Evolutionary conservation across 1,140 invertebrate genomes (phyloP).

Genomic region (Eulimnadia texana): DNA sequence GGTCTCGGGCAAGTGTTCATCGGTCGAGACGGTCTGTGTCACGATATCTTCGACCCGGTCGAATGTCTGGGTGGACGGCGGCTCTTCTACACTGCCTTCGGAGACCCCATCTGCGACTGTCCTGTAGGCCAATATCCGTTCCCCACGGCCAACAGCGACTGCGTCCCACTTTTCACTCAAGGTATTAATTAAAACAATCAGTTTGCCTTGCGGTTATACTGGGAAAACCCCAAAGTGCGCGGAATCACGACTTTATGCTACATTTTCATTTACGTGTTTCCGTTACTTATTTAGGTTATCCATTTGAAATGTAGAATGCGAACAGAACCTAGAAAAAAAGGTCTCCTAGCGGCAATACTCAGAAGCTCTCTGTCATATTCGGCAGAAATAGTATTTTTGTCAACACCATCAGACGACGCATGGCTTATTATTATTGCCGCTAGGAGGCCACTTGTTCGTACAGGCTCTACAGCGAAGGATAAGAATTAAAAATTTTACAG

Average conservation of each 20-base stretch:
- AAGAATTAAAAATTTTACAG: too few relatives aligned
- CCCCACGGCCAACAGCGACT: slow-evolving; percentile 4
- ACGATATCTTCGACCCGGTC: slow-evolving; percentile 5
- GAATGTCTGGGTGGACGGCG: slow-evolving; percentile 12
- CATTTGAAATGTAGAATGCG: too few relatives aligned
- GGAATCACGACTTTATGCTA: neutral
- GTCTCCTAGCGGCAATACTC: too few relatives aligned
- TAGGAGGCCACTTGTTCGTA: too few relatives aligned
- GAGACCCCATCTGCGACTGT: slow-evolving; percentile 13
- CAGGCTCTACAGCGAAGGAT: too few relatives aligned
- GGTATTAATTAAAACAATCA: neutral
- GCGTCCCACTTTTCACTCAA: slow-evolving; percentile 13
- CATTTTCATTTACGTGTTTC: too few relatives aligned
- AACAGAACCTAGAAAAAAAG: too few relatives aligned
- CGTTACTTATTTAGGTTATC: too few relatives aligned
- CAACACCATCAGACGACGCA: too few relatives aligned
- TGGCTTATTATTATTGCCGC: too few relatives aligned
- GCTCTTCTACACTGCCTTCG: slow-evolving; percentile 12
- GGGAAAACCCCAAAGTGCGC: neutral
- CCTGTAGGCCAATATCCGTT: slow-evolving; percentile 12
- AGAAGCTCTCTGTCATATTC: too few relatives aligned
- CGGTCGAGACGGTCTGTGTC: slow-evolving; percentile 10
- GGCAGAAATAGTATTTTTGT: too few relatives aligned
- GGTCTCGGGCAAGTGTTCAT: slow-evolving; percentile 7
- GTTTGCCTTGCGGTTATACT: neutral